Evolutionary conservation across 2,888 invertebrate species (phyloP).

Genomic region (Perizoma affinitatum): DNA sequence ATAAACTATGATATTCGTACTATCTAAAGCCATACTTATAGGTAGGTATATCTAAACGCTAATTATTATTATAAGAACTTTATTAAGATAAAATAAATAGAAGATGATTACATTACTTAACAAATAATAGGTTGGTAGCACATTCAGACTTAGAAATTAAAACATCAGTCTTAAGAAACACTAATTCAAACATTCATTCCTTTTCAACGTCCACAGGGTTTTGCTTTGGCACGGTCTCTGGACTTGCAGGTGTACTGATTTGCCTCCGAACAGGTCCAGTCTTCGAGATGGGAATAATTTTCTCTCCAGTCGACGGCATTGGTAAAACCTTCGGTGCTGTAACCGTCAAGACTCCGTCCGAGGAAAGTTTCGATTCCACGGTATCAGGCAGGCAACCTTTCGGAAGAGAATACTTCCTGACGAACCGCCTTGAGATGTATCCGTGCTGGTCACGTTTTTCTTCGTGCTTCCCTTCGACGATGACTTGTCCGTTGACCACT

Average conservation of each 20-base stretch:
- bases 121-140: neutral
- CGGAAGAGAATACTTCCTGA: slow-evolving; percentile 89
- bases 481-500: slow-evolving; percentile 86
- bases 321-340: slow-evolving; percentile 85
- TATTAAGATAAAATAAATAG: no score
- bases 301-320: slow-evolving; percentile 75
- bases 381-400: slow-evolving; percentile 88
- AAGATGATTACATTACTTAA: no score
- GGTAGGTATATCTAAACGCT: no score
- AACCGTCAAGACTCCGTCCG: slow-evolving; percentile 89
- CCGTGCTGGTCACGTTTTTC: slow-evolving; percentile 90
- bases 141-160: slow-evolving; percentile 10
- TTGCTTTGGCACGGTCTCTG: no score
- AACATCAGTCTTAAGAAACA: slow-evolving; percentile 21
- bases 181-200: no score
- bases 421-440: slow-evolving; percentile 88
- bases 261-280: slow-evolving; percentile 82
- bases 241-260: slow-evolving; percentile 17
- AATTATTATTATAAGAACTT: no score
- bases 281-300: slow-evolving; percentile 84
- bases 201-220: no score
- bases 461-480: slow-evolving; percentile 91
- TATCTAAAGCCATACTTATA: no score
- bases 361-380: slow-evolving; percentile 88
- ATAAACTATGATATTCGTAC: no score